Percentiles rank a stretch among this genome's conserved stretches.
phyloP scores from a whole-genome alignment of 2,888 invertebrate species.

The Panopea generosa region DNA sequence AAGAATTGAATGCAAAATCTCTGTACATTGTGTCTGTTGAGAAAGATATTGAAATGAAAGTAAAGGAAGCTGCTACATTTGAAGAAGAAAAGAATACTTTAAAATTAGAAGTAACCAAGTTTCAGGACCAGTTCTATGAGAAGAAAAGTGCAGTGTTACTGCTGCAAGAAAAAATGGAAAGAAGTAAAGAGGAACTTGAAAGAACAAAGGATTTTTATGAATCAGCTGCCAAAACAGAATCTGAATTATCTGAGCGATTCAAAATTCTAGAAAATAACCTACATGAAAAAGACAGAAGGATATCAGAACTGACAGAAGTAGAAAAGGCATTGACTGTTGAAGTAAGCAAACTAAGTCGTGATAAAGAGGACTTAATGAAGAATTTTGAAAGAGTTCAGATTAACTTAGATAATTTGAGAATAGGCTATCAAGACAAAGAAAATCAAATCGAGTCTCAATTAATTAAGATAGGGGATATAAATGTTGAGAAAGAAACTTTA shows the following conservation, averaged over 20 bases:
- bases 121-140: constrained; percentile 57
- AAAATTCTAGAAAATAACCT: constrained; percentile 47
- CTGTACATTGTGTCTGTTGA: constrained; percentile 39
- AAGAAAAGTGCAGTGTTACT: constrained; percentile 56
- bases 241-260: constrained; percentile 58
- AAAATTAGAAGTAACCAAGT: constrained; percentile 34
- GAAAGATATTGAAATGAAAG: constrained; percentile 41
- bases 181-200: constrained; percentile 44
- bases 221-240: constrained; percentile 52
- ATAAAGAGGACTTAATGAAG: constrained; percentile 42
- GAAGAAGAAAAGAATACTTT: constrained; percentile 29
- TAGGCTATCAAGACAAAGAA: constrained; percentile 46
- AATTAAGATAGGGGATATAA: constrained; percentile 23
- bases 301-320: constrained; percentile 46
- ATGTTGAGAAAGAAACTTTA: constrained; percentile 41
- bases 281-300: constrained; percentile 48
- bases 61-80: constrained; percentile 30
- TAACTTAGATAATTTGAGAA: constrained; percentile 49
- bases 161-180: constrained; percentile 48
- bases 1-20: constrained; percentile 34
- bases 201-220: constrained; percentile 60
- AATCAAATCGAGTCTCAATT: constrained; percentile 41
- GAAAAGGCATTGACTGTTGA: constrained; percentile 55
- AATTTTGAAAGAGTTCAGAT: constrained; percentile 34
- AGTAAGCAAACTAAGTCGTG: constrained; percentile 46